phyloP scores from a whole-genome alignment of 35 echinoderm and acorn worm genomes.

The Lytechinus variegatus region DNA sequence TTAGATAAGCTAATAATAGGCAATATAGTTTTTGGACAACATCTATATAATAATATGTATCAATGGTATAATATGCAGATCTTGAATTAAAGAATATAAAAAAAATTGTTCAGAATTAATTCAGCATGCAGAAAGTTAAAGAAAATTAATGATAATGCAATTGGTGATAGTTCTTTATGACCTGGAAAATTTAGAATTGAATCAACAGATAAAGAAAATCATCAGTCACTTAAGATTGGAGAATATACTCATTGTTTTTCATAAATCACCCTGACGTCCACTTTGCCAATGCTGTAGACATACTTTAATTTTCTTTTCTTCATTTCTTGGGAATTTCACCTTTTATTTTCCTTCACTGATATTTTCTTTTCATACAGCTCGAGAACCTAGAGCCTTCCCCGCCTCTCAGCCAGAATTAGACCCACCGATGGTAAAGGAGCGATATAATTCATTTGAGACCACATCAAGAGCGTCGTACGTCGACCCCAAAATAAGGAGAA shows the following conservation, averaged over 20 bases:
- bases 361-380: slow-evolving; percentile 54
- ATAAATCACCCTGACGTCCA: neutral
- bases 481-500: slow-evolving; percentile 72
- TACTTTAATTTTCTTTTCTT: too few relatives aligned
- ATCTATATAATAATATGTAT: too few relatives aligned
- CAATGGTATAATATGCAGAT: too few relatives aligned
- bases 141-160: too few relatives aligned
- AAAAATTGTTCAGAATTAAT: too few relatives aligned
- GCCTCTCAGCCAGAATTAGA: slow-evolving; percentile 91
- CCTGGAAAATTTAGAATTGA: too few relatives aligned
- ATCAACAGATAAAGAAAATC: too few relatives aligned
- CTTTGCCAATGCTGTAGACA: neutral
- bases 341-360: slow-evolving; percentile 23
- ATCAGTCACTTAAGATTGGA: neutral
- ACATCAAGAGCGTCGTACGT: slow-evolving; percentile 96
- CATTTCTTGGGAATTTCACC: neutral
- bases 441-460: slow-evolving; percentile 95
- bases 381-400: slow-evolving; percentile 78
- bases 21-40: too few relatives aligned
- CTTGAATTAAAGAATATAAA: too few relatives aligned
- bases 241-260: neutral
- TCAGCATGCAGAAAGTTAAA: too few relatives aligned
- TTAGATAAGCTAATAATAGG: too few relatives aligned
- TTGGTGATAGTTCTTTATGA: too few relatives aligned
- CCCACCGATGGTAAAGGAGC: slow-evolving; percentile 55